phyloP scores from a whole-genome alignment of 2,113 vertebrate species.

The Columba janthina region DNA sequence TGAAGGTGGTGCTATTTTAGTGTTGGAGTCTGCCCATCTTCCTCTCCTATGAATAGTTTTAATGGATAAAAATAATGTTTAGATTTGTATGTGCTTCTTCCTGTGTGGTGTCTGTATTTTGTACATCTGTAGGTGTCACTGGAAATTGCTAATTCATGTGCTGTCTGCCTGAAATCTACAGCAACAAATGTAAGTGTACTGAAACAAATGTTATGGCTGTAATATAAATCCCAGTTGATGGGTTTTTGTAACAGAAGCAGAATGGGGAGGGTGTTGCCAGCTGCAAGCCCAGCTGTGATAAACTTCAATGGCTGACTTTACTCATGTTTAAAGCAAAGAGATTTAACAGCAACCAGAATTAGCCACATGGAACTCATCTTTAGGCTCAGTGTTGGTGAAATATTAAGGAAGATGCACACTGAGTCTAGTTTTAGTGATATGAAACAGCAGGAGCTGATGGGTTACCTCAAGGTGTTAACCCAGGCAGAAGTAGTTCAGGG shows the following conservation, averaged over 20 bases:
- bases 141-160: conserved; percentile 20
- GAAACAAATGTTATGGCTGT: not conserved
- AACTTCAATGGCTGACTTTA: not conserved
- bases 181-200: not conserved
- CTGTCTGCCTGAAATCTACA: not conserved
- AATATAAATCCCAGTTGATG: not conserved
- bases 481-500: not conserved
- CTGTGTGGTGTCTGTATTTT: not conserved
- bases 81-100: not conserved
- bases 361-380: not conserved
- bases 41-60: not conserved
- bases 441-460: not conserved
- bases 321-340: not conserved
- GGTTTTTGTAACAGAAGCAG: not conserved
- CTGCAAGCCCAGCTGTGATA: not conserved
- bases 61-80: not conserved
- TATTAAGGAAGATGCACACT: not conserved
- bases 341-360: not conserved
- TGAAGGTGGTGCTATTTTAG: not conserved
- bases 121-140: not conserved
- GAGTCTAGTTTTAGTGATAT: not conserved
- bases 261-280: not conserved
- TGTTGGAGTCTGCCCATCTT: not conserved
- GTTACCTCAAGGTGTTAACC: not conserved
- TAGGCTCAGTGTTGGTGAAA: not conserved